Base-by-base conservation (phyloP, 2,797 vertebrate species). In the Clarias fuscus region DNA sequence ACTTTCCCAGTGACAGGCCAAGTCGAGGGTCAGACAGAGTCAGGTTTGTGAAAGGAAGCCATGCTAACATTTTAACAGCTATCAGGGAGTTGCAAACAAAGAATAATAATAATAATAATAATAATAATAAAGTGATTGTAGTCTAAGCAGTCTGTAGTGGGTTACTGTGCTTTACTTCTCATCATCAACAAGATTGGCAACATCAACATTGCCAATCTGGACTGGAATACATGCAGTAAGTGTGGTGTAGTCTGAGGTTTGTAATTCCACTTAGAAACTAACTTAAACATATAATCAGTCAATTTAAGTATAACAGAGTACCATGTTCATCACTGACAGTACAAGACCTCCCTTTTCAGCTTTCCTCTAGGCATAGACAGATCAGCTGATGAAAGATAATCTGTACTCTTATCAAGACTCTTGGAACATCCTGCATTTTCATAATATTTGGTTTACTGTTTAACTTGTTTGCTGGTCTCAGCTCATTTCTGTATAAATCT, bases 1-100 rank as follows among this genome's bases (percentile, higher is more conserved):
- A 92, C 53, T 84, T 85, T 86, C 91, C 90, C 91, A 93, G 82
- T 83, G 79, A 83, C 87, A 82, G 87, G 85, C 80, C 84, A 64
- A 80, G 68, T 53, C 86, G 89, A 91, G 88, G 91, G 88, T 90
- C 89, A 90, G 93, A 88, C 92, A 89, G 88, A 88, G 92, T 90
- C 86, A 94, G 92, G 90, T 94, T 95, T 93, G 93, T 94, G 88
- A 71, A 72, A 84, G 84, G 86, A 67, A 84, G 76, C 53, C 48
- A 68, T 67, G 78, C 33, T 11, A 81, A 48, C 65, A 71, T 64
- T 80, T 76, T 71, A 40, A 67, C 10, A 82, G 71, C 37, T 62
- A 86, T 24, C 37, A 37, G 37, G 3, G 30, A 22, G 27, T 58
- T 40, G n/a, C 77, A 71, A 67, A 65, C 30, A 48, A 40, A 65